Percentiles rank a stretch among this genome's conserved stretches.
Evolutionary conservation across 2,113 vertebrate species (phyloP).

Genomic region (Atrichornis clamosus): DNA sequence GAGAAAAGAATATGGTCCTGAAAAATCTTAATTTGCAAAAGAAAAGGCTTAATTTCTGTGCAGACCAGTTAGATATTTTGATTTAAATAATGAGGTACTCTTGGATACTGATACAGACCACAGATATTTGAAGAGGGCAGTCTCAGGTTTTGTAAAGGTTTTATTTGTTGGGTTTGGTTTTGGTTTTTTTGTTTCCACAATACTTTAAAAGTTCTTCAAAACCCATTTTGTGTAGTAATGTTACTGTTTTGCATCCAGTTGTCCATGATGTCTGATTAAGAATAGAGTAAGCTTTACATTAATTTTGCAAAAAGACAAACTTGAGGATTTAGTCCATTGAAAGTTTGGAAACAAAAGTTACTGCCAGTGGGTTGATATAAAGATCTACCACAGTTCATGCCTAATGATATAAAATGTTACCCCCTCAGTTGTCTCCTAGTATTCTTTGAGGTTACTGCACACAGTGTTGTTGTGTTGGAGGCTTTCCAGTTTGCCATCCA

Average conservation of each 20-base stretch:
- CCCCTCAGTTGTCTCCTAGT: not conserved
- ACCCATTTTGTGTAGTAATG: not conserved
- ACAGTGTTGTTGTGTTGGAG: not conserved
- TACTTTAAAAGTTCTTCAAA: not conserved
- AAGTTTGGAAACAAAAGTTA: not conserved
- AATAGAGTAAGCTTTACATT: not conserved
- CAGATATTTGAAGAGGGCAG: not conserved
- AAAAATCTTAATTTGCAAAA: not conserved
- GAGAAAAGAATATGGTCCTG: not conserved
- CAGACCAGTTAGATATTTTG: not conserved
- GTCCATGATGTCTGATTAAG: not conserved
- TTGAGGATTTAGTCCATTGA: not conserved
- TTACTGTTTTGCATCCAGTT: not conserved
- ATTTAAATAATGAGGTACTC: not conserved
- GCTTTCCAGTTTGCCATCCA: not conserved
- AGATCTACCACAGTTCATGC: not conserved
- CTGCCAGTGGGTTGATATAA: not conserved
- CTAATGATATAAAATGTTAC: not conserved
- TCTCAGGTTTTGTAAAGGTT: not conserved
- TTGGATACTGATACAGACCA: not conserved
- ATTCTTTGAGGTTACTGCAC: not conserved
- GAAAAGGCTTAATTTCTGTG: not conserved
- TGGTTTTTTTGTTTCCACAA: accelerated
- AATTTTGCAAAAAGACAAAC: not conserved
- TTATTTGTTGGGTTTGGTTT: not conserved